Evolutionary conservation across 2,888 invertebrate species (phyloP).

Genomic region (Mellilla xanthometata): DNA sequence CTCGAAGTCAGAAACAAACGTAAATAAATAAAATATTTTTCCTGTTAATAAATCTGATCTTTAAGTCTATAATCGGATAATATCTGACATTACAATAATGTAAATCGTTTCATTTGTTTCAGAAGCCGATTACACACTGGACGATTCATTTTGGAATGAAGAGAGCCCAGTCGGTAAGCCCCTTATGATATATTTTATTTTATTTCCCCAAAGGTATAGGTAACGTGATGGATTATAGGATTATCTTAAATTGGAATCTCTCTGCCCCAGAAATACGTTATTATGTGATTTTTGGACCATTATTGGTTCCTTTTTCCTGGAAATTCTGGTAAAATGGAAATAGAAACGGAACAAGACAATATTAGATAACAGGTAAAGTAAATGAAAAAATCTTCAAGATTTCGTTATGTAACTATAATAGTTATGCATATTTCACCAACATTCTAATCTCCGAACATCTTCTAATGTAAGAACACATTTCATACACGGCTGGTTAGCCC

Average conservation of each 20-base stretch:
- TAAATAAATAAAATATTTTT: too few relatives aligned
- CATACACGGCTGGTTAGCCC: too few relatives aligned
- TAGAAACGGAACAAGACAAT: not conserved
- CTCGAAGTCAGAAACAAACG: too few relatives aligned
- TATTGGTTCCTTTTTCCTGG: conserved; percentile 14
- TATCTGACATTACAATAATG: too few relatives aligned
- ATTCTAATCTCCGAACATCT: too few relatives aligned
- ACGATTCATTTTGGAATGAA: conserved; percentile 96
- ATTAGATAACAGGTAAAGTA: too few relatives aligned
- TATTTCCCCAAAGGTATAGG: conserved; percentile 20
- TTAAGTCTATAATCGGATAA: too few relatives aligned
- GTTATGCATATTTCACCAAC: too few relatives aligned
- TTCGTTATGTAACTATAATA: too few relatives aligned
- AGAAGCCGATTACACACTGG: conserved; percentile 96
- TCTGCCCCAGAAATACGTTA: conserved; percentile 21
- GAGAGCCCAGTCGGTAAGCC: conserved; percentile 94
- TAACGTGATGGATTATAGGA: conserved; percentile 25
- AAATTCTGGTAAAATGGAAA: conserved; percentile 12
- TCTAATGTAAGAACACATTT: too few relatives aligned
- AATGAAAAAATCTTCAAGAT: too few relatives aligned
- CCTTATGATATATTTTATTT: conserved; percentile 16
- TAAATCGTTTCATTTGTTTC: conserved; percentile 75
- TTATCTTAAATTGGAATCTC: conserved; percentile 26
- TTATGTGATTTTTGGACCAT: conserved; percentile 17
- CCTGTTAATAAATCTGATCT: too few relatives aligned